Evolutionary conservation across 2,797 vertebrate species (phyloP).

Genomic region (Dryobates pubescens): DNA sequence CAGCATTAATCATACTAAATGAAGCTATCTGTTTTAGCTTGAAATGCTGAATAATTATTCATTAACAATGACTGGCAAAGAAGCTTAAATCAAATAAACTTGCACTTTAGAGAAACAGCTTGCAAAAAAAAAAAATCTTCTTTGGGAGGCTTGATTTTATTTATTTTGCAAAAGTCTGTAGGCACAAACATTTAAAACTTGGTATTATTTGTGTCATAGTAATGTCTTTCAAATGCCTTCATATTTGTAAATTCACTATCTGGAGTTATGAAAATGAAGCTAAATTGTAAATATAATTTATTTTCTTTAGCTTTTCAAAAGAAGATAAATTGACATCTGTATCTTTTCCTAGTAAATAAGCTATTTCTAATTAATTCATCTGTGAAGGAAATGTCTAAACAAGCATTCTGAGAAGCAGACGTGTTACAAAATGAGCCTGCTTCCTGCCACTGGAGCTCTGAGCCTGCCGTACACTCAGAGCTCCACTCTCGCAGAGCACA

Average conservation of each 20-base stretch:
- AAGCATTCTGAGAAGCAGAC: neutral
- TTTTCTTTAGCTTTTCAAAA: neutral
- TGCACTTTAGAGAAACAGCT: conserved; percentile 56
- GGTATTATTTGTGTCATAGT: neutral
- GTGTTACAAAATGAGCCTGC: neutral
- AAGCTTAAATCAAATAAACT: conserved; percentile 72
- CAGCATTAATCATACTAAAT: conserved; percentile 74
- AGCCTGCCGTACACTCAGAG: neutral
- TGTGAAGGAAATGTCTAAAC: neutral
- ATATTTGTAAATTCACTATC: neutral
- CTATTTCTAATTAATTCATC: neutral
- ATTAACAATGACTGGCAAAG: conserved; percentile 64
- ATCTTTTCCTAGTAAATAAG: neutral
- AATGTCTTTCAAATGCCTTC: neutral
- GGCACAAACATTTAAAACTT: conserved; percentile 35
- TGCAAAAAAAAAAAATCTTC: conserved; percentile 10
- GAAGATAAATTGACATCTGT: neutral
- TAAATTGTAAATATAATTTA: neutral
- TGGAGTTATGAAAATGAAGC: neutral
- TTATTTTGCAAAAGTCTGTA: conserved; percentile 12
- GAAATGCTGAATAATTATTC: conserved; percentile 72
- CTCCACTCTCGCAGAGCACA: neutral
- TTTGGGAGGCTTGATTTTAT: neutral
- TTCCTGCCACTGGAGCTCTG: neutral
- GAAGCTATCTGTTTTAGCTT: conserved; percentile 58